Percentiles rank a stretch among this genome's conserved stretches.
Conservation (phyloP, 2,888 invertebrate species). For the Penaeus monodon region DNA sequence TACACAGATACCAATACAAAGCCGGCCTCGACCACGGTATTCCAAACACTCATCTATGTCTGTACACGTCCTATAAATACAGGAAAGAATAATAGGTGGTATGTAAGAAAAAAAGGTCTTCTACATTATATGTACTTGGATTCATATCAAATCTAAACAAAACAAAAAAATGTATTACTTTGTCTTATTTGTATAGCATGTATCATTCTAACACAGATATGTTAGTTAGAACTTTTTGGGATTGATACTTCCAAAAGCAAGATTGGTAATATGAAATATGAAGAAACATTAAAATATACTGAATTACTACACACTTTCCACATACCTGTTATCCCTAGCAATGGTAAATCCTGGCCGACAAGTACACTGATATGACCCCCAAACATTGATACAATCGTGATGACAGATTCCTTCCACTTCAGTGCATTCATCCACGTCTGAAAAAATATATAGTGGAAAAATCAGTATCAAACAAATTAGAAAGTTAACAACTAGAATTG, state of each 20-base stretch:
- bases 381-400: constrained; percentile 84
- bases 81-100: not conserved
- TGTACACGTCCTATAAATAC: constrained; percentile 68
- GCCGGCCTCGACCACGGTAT: constrained; percentile 52
- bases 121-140: no score
- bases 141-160: no score
- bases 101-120: no score
- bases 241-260: no score
- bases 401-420: constrained; percentile 78
- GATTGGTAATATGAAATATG: no score
- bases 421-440: constrained; percentile 80
- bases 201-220: no score
- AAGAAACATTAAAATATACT: no score
- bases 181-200: no score
- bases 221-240: no score
- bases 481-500: no score
- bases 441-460: not conserved
- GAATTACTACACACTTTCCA: not conserved
- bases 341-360: constrained; percentile 83
- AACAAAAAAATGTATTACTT: no score
- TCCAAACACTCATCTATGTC: constrained; percentile 65
- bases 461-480: no score
- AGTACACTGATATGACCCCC: constrained; percentile 86
- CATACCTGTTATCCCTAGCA: constrained; percentile 69
- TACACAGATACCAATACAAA: constrained; percentile 79